Evolutionary conservation across 1,140 invertebrate genomes (phyloP).

Genomic region (Charaxes varanes): DNA sequence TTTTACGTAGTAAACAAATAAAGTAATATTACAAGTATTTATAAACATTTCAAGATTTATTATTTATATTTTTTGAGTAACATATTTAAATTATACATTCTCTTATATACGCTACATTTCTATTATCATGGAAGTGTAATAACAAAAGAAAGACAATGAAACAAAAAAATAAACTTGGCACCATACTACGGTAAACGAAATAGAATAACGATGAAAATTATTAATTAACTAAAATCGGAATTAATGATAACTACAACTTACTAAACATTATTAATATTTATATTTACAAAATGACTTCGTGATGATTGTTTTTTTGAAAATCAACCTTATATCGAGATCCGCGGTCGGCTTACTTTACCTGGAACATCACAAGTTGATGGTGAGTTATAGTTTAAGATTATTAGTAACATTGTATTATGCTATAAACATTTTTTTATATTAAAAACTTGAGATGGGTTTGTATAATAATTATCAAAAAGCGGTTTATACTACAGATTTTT

Average conservation of each 20-base stretch:
- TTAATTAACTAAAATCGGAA: slow-evolving; percentile 5
- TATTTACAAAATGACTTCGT: slow-evolving; percentile 21
- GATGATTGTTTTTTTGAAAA: slow-evolving; percentile 1
- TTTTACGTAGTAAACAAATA: too few species aligned
- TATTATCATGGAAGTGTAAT: not conserved
- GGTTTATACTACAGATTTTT: too few species aligned
- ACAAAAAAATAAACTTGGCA: slow-evolving; percentile 18
- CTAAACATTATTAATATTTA: slow-evolving; percentile 11
- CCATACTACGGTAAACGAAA: slow-evolving; percentile 7
- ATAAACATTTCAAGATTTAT: too few species aligned
- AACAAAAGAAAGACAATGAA: not conserved
- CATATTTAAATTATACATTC: not conserved
- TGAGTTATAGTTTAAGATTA: too few species aligned
- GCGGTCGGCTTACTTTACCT: slow-evolving; percentile 3
- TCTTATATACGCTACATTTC: too few species aligned
- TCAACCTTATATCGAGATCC: not conserved
- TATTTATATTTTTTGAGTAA: not conserved
- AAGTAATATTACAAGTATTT: too few species aligned
- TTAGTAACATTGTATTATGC: too few species aligned
- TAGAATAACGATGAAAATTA: not conserved
- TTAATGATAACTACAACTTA: slow-evolving; percentile 3
- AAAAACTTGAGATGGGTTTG: too few species aligned
- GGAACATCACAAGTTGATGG: too few species aligned
- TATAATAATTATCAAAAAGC: too few species aligned
- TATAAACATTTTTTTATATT: too few species aligned